These are phyloP conservation scores for Hoplostethus mediterraneus DNA, from an alignment of 2,797 vertebrate species.

Conservation along the genomic window DNA sequence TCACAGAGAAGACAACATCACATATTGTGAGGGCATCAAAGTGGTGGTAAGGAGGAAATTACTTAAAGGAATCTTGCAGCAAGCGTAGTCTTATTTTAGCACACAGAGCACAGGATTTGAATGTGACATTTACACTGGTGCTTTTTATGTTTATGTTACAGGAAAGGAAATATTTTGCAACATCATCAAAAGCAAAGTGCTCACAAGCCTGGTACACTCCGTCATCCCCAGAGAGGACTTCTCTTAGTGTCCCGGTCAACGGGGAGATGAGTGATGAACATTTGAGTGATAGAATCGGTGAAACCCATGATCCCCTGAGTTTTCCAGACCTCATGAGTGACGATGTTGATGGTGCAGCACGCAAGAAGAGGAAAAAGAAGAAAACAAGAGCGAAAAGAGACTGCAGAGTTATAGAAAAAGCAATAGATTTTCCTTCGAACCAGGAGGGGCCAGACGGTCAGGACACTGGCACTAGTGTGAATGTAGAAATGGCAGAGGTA, in stretches of 20 bases:
- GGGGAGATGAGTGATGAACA: not conserved
- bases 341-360: not conserved
- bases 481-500: not conserved
- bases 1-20: slow-evolving; percentile 55
- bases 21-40: slow-evolving; percentile 66
- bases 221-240: not conserved
- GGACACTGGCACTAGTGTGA: not conserved
- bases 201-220: slow-evolving; percentile 26
- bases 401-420: slow-evolving; percentile 8
- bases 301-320: slow-evolving; percentile 1
- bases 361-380: slow-evolving; percentile 27
- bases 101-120: not conserved
- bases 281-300: not conserved
- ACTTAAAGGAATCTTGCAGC: not conserved
- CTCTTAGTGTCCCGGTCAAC: not conserved
- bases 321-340: not conserved
- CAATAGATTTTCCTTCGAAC: not conserved
- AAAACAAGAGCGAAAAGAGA: not conserved
- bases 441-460: not conserved
- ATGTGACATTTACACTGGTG: not conserved
- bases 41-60: slow-evolving; percentile 75
- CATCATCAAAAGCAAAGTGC: slow-evolving; percentile 31
- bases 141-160: slow-evolving; percentile 36
- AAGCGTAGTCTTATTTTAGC: not conserved
- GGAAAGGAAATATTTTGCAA: slow-evolving; percentile 57